Evolutionary conservation across 2,113 vertebrate genomes (phyloP), one percentile per base, ranked within the genome.

Genomic region (Sarotherodon lohbergeri): DNA sequence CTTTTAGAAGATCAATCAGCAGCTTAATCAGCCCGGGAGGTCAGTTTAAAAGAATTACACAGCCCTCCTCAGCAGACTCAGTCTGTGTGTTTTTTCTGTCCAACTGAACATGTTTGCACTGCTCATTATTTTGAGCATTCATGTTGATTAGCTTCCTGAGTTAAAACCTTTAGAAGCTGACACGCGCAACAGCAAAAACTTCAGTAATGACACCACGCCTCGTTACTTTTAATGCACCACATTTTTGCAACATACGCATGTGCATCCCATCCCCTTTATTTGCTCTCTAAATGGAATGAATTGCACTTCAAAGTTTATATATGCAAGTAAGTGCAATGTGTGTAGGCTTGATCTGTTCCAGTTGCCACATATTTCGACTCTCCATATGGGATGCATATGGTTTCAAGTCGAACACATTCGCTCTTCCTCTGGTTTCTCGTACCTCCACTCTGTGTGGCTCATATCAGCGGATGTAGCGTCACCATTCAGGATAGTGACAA

Each of bases 271-370:
- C 17, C 73, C 24, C 16, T 32, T 50, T 50, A 32, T 76, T 76
- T 76, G 24, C 43, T 76, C 41, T 48, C 14, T 50, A 32, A 5
- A 2, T 78, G 27, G 29, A 50, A 78, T 78, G 17, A 52, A 34
- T 78, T 78, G 48, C 17, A 9, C 73, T 34, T 32, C 73, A 78
- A 78, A 50, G 27, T 78, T 78, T 78, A 52, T 50, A 78, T 78
- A 78, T 50, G 27, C 16, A 78, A 50, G 16, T 32, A 52, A 78
- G 24, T 78, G 17, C 46, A 78, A 9, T 19, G 4, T 34, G 73
- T 52, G 46, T 4, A 52, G 73, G 4, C 73, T 52, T 52, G 73
- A 78, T 52, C 46, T n/a, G 17, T 78, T 78, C 73, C 73, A 78
- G 46, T 34, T 78, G 27, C 11, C 27, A 52, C 73, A 78, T 52